Conservation (phyloP, 1,140 invertebrate genomes). For the Latrodectus geometricus region DNA sequence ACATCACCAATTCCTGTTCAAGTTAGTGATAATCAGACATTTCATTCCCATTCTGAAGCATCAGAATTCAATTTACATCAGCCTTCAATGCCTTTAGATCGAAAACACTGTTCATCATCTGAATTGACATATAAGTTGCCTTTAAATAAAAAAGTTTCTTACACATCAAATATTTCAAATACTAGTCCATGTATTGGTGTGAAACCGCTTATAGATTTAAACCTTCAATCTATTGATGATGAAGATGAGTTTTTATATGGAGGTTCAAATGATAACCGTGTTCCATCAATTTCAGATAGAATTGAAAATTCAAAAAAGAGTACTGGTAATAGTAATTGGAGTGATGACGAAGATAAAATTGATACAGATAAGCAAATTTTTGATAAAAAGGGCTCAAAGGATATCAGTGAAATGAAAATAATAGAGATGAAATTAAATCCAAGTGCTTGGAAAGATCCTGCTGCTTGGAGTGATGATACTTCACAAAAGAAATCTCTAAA, state of each 20-base stretch:
- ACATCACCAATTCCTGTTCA: background rate
- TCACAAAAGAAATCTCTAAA: background rate
- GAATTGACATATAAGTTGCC: background rate
- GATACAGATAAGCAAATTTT: background rate
- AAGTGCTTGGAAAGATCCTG: background rate
- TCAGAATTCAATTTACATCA: too few species aligned
- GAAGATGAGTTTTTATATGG: conserved; percentile 56
- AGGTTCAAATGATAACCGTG: background rate
- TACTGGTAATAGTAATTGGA: background rate
- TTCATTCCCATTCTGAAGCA: background rate
- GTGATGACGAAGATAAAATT: background rate
- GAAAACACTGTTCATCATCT: background rate
- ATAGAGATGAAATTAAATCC: background rate
- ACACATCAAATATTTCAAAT: background rate
- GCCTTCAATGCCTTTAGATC: background rate
- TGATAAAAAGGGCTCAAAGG: background rate
- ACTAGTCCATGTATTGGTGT: background rate
- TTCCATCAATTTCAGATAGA: background rate
- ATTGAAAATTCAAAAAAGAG: background rate
- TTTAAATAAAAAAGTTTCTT: background rate
- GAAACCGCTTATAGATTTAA: conserved; percentile 10
- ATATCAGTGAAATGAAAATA: background rate
- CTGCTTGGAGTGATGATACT: background rate
- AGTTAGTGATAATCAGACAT: background rate
- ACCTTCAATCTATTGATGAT: conserved; percentile 36